These are phyloP conservation scores for Contarinia nasturtii DNA, from an alignment of 1,140 invertebrate species.

Conservation along the genomic window DNA sequence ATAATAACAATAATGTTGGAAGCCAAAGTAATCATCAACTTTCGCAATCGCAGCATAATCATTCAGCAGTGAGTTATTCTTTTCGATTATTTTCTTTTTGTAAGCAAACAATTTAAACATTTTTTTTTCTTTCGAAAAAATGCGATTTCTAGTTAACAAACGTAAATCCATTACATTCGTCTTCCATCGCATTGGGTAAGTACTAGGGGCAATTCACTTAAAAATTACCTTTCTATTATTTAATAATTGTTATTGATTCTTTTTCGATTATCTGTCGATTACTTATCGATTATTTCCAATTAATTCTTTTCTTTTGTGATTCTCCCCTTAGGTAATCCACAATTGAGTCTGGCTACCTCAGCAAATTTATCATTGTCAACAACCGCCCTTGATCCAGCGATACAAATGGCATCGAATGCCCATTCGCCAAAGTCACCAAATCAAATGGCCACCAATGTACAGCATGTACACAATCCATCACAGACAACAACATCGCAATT, in stretches of 20 bases:
- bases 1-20: background rate
- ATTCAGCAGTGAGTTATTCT: background rate
- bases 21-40: background rate
- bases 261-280: too few species aligned
- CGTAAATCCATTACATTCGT: slow-evolving; percentile 1
- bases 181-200: background rate
- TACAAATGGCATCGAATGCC: background rate
- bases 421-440: slow-evolving; percentile 24
- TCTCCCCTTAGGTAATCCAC: too few species aligned
- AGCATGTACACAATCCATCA: slow-evolving; percentile 4
- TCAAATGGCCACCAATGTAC: slow-evolving; percentile 8
- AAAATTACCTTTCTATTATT: too few species aligned
- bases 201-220: too few species aligned
- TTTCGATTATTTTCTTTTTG: too few species aligned
- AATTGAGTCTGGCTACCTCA: background rate
- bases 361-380: background rate
- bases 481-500: slow-evolving; percentile 5
- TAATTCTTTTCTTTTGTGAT: too few species aligned
- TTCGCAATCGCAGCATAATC: background rate
- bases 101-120: background rate
- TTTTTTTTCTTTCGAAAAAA: background rate
- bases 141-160: background rate
- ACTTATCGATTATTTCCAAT: too few species aligned
- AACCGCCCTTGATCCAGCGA: background rate
- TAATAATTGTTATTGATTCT: too few species aligned